Conservation (phyloP, 92 coral and sea anemone genomes). For the Isaurus tuberculatus region DNA sequence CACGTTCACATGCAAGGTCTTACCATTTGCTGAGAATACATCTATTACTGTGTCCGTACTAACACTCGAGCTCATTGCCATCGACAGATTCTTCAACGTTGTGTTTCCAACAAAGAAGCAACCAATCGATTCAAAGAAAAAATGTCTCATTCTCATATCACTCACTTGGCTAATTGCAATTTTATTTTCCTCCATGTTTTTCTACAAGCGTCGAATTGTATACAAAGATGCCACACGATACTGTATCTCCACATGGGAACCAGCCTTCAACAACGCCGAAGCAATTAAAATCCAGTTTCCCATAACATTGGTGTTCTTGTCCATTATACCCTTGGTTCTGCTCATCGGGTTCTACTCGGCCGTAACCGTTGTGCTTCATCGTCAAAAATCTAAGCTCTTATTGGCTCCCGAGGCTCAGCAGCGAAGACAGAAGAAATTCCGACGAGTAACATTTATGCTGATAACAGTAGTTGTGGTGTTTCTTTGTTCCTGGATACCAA, state of each 20-base stretch:
- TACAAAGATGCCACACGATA: not conserved
- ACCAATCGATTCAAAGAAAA: constrained; percentile 1
- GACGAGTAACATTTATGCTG: constrained; percentile 23
- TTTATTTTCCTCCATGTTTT: constrained; percentile 6
- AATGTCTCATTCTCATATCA: not conserved
- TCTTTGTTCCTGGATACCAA: constrained; percentile 18
- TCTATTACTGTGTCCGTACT: constrained; percentile 30
- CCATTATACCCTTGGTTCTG: constrained; percentile 16
- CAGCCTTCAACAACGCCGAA: constrained; percentile 23
- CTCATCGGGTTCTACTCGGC: constrained; percentile 32
- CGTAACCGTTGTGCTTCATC: constrained; percentile 8
- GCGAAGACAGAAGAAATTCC: constrained; percentile 23
- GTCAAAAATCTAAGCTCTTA: not conserved
- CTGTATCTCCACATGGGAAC: constrained; percentile 17
- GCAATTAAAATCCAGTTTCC: constrained; percentile 21
- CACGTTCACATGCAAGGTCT: constrained; percentile 18
- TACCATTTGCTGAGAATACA: constrained; percentile 15
- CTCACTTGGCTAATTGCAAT: not conserved
- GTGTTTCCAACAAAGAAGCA: constrained; percentile 25
- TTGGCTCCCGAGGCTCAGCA: constrained; percentile 23
- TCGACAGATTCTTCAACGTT: constrained; percentile 29
- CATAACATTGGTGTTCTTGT: constrained; percentile 2
- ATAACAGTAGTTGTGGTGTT: constrained; percentile 29
- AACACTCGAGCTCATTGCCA: constrained; percentile 23
- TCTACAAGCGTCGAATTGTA: constrained; percentile 16